These are phyloP conservation scores for Xerus inauris DNA, from an alignment of 2,113 vertebrate species.

Conservation along the genomic window DNA sequence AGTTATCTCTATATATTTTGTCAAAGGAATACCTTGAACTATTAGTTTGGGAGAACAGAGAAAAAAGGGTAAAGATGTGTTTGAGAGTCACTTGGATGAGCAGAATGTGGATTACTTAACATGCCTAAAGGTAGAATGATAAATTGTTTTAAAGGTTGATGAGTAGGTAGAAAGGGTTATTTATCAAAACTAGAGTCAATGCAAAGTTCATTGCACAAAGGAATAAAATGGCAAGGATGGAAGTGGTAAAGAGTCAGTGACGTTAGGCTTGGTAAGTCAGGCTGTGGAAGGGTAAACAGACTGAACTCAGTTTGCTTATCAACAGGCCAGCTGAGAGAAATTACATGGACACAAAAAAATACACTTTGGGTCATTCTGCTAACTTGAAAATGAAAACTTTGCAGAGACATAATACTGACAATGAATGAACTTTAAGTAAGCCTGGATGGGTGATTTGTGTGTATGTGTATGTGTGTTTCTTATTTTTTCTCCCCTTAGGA, in stretches of 20 bases:
- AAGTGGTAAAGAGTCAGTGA: not conserved
- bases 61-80: not conserved
- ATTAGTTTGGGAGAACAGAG: not conserved
- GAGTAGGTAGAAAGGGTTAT: not conserved
- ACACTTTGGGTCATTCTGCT: not conserved
- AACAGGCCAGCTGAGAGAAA: slow-evolving; percentile 12
- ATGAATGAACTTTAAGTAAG: slow-evolving; percentile 55
- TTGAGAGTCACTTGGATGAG: not conserved
- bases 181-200: not conserved
- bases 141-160: not conserved
- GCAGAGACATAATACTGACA: not conserved
- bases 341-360: slow-evolving; percentile 15
- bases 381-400: slow-evolving; percentile 18
- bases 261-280: not conserved
- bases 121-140: not conserved
- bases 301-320: not conserved
- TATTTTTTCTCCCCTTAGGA: not conserved
- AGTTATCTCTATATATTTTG: not conserved
- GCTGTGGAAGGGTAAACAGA: slow-evolving; percentile 41
- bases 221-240: not conserved
- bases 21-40: not conserved
- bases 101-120: not conserved
- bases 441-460: not conserved
- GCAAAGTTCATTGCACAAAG: not conserved
- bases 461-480: not conserved